Base-by-base conservation (phyloP, 2,888 invertebrate genomes). In the Microctonus brassicae region DNA sequence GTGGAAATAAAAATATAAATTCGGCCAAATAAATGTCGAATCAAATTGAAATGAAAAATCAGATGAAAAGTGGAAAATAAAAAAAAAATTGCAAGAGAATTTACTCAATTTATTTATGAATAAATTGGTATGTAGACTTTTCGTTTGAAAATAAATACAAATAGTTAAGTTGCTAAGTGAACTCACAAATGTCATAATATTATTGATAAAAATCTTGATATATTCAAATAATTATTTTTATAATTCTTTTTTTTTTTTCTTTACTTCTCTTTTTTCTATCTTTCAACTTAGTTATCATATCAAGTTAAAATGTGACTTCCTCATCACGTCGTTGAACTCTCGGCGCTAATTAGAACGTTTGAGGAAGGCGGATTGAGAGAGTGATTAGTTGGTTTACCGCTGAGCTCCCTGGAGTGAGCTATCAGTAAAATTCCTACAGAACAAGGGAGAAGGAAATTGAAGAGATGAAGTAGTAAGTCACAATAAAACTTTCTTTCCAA, bases 361-460 rank as follows among this genome's bases (percentile, higher is more conserved):
- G 17, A 24, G 67, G 33, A 26, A 60, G 67, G n/a, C 29, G 70
- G 60, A 60, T 70, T 26, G 47, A 42, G 22, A 53, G 70, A 70
- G 65, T 70, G 65, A 70, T 70, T 70, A 70, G 70, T 70, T 36
- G 70, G 70, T 70, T 70, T 52, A 70, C 70, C 70, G 52, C 65
- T 26, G 47, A 34, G 34, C 58, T 65, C 39, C 52, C 70, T 70
- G 60, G 36, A 65, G 70, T 60, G 52, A 66, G 29, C 65, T 34
- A 64, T 70, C 64, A 68, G 67, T 68, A 58, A 33, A 20, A 26
- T 29, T 29, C 29, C 58, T 34, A 33, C 13, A 34, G 58, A 33
- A 33, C 33, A 20, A 58, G 58, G n/a, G 26, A 3, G 13, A 6
- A 58, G 33, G 26, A 58, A 34, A 34, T 33, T 57, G 2, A 29